Conservation (phyloP, 2,888 invertebrate genomes). For the Ornithoptera alexandrae region DNA sequence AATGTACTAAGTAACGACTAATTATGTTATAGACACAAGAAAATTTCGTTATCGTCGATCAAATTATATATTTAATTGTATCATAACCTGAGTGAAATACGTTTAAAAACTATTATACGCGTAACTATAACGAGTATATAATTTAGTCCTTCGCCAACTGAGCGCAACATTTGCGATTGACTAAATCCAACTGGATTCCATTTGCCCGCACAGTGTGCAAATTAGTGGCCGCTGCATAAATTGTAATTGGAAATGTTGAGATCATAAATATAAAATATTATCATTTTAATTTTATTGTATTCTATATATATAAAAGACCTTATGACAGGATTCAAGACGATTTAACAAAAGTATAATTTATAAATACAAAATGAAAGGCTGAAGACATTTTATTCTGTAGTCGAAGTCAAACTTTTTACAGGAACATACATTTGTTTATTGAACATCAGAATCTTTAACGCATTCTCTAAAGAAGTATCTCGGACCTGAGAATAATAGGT, state of each 20-base stretch:
- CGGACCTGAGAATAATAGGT: no score
- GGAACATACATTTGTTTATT: no score
- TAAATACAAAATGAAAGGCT: no score
- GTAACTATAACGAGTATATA: conserved; percentile 1
- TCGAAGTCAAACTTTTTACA: no score
- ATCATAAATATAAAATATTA: conserved; percentile 19
- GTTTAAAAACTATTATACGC: background rate
- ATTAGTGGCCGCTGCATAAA: conserved; percentile 28
- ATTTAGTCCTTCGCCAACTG: conserved; percentile 9
- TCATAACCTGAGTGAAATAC: background rate
- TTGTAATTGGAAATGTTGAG: conserved; percentile 18
- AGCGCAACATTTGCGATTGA: conserved; percentile 24
- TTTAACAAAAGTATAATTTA: background rate
- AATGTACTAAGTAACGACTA: background rate
- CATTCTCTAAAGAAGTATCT: no score
- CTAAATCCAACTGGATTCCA: conserved; percentile 27
- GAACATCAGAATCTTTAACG: no score
- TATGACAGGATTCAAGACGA: background rate
- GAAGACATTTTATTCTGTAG: no score
- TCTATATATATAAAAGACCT: background rate
- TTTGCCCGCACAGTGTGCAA: conserved; percentile 24
- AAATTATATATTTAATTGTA: background rate
- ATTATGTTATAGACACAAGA: background rate
- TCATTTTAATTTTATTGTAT: background rate
- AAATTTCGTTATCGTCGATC: background rate